Evolutionary conservation across 2,888 invertebrate genomes (phyloP), one percentile per base, ranked within the genome.

Genomic region (Volucella inanis): DNA sequence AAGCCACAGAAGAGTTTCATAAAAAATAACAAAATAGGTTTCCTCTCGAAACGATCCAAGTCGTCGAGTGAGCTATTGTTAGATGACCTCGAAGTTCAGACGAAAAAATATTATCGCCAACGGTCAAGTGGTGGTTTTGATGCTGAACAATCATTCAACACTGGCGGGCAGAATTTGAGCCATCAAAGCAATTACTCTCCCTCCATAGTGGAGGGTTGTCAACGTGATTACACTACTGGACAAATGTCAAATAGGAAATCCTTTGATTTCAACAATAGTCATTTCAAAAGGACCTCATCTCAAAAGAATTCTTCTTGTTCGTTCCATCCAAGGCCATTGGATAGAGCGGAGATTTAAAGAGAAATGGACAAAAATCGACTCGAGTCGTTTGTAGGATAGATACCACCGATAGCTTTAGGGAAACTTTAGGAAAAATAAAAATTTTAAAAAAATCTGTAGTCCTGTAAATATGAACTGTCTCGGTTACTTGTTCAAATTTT

Each of bases 61-160:
- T 90, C 91, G 8, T 90, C 90, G n/a, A 89, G 88, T 65, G 90
- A 91, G 81, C 87, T 91, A 43, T 87, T 91, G 41, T 88, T 90
- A 41, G 90, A 91, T 82, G 90, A 91, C 81, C 88, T 90, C 31
- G 87, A 88, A 15, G 88, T 89, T 18, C 89, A 91, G 87, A 88
- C 90, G 77, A 90, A 90, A 88, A 90, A 90, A 88, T 91, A 91
- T 88, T 89, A 89, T 65, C 89, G 88, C 11, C 65, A 83, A 55
- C 50, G 81, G 57, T 64, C 62, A 45, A 62, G 45, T 74, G 77
- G 67, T 45, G 71, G 9, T 31, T 15, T 52, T 70, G 72, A 76
- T 47, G 64, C 12, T 45, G 65, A 59, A 18, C 38, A 71, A 15
- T 65, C 57, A 31, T 61, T 57, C 38, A 65, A 52, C 43, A 0